Evolutionary conservation across 2,888 invertebrate species (phyloP).

Genomic region (Thelaira solivaga): DNA sequence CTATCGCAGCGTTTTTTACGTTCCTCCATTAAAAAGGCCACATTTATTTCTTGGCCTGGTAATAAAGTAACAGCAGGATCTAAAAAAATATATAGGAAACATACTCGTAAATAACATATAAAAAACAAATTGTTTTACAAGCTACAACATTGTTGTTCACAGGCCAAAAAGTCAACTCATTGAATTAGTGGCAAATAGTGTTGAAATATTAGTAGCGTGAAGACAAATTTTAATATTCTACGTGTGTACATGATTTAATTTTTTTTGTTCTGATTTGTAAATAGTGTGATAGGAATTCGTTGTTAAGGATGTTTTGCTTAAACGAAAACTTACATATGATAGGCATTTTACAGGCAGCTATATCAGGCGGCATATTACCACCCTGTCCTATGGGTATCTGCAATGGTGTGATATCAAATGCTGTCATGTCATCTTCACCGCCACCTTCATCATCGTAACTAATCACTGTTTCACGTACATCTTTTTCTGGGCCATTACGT

Average conservation of each 20-base stretch:
- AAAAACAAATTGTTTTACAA: too few species aligned
- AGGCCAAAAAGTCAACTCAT: too few species aligned
- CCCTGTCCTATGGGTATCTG: slow-evolving; percentile 92
- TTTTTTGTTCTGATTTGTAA: too few species aligned
- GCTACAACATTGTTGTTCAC: too few species aligned
- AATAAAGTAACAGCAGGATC: slow-evolving; percentile 82
- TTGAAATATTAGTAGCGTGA: too few species aligned
- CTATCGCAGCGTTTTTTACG: slow-evolving; percentile 96
- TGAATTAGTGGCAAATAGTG: too few species aligned
- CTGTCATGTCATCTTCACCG: slow-evolving; percentile 99
- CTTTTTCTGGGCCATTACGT: slow-evolving; percentile 97
- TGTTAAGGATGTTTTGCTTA: neutral
- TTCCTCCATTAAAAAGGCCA: slow-evolving; percentile 96
- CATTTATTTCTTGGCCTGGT: slow-evolving; percentile 86
- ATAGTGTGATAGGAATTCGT: too few species aligned
- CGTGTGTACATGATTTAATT: too few species aligned
- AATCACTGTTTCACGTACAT: slow-evolving; percentile 98
- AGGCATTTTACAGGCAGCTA: slow-evolving; percentile 86
- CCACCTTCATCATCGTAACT: slow-evolving; percentile 99
- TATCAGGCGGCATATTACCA: slow-evolving; percentile 90
- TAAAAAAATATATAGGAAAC: slow-evolving; percentile 68
- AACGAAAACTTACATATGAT: slow-evolving; percentile 76
- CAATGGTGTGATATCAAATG: slow-evolving; percentile 98
- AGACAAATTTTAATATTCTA: slow-evolving; percentile 57
- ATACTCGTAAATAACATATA: too few species aligned